A percentile compares a stretch with the other conserved stretches of the same genome.
Conservation (phyloP, 2,113 vertebrate genomes). For the Psittacara wagleri region DNA sequence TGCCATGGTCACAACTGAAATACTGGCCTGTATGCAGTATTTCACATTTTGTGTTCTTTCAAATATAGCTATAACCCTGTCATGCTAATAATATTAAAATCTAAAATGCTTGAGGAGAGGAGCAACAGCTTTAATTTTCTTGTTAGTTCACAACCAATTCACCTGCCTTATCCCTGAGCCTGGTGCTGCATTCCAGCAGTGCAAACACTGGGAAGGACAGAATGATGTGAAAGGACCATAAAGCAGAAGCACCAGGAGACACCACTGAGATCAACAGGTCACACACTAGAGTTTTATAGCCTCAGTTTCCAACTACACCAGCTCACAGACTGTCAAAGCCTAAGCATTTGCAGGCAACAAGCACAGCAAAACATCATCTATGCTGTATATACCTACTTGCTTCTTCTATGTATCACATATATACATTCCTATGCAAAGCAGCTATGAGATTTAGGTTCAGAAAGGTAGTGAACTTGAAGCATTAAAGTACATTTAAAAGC, state of each 20-base stretch:
- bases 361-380: background rate
- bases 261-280: background rate
- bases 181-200: background rate
- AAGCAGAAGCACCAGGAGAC: background rate
- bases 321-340: background rate
- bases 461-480: background rate
- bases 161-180: background rate
- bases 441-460: background rate
- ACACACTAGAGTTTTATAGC: background rate
- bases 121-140: background rate
- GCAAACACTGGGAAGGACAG: background rate
- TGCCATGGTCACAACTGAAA: background rate
- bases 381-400: accelerated
- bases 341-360: background rate
- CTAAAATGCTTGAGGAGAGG: background rate
- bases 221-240: background rate
- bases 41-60: background rate
- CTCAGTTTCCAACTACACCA: accelerated
- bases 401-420: background rate
- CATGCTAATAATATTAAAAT: background rate
- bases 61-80: background rate
- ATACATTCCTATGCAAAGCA: background rate
- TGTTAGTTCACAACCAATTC: background rate
- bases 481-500: background rate
- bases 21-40: background rate